Percentiles rank a stretch among this genome's conserved stretches.
phyloP scores from a whole-genome alignment of 2,113 vertebrate species.

The Pteronura brasiliensis region DNA sequence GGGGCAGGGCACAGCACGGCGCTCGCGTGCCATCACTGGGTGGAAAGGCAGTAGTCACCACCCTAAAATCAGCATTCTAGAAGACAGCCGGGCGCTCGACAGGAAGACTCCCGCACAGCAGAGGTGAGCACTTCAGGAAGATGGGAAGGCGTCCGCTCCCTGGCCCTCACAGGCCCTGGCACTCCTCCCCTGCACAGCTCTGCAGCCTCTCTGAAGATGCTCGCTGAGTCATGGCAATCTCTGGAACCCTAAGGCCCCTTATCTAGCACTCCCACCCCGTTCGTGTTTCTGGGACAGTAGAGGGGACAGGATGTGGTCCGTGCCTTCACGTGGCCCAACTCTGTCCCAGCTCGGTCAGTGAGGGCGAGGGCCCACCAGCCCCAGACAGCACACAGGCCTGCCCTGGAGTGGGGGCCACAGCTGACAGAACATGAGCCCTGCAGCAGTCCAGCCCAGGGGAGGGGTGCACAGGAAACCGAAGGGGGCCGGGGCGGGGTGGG shows the following conservation, averaged over 20 bases:
- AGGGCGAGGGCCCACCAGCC: too few relatives aligned
- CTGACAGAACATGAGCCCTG: neutral
- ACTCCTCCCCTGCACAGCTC: too few relatives aligned
- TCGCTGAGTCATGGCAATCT: too few relatives aligned
- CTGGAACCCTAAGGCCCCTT: neutral
- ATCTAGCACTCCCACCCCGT: neutral
- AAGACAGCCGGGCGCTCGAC: too few relatives aligned
- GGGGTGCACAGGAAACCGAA: neutral
- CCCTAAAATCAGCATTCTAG: too few relatives aligned
- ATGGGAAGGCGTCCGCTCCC: too few relatives aligned
- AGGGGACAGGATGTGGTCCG: fast-evolving
- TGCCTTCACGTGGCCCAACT: neutral
- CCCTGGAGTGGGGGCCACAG: neutral
- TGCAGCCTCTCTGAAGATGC: too few relatives aligned
- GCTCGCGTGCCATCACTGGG: fast-evolving
- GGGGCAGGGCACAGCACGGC: neutral
- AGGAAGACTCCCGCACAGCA: too few relatives aligned
- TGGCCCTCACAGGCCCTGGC: too few relatives aligned
- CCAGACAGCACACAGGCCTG: neutral
- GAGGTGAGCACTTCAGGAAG: too few relatives aligned
- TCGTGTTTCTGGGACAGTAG: neutral
- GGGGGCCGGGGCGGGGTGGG: neutral
- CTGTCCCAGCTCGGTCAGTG: too few relatives aligned
- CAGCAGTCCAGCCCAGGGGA: too few relatives aligned
- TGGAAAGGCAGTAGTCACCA: neutral